These are phyloP conservation scores for Nymphalis polychloros DNA, from an alignment of 2,888 invertebrate genomes.

Conservation along the genomic window DNA sequence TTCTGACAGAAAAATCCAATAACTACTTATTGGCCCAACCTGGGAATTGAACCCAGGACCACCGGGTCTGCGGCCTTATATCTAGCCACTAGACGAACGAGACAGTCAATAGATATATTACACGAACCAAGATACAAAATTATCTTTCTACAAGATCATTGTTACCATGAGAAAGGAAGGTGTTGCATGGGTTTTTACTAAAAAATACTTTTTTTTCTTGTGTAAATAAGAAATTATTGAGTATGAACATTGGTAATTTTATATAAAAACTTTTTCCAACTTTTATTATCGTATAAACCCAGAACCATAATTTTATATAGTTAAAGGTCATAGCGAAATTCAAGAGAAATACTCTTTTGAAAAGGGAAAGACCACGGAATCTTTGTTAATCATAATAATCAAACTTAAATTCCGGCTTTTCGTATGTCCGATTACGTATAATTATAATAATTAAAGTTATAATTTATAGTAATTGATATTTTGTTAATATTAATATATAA, in stretches of 20 bases:
- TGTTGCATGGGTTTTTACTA: too few relatives aligned
- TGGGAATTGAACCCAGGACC: too few relatives aligned
- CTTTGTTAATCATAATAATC: background rate
- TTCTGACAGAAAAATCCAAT: too few relatives aligned
- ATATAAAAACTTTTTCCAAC: conserved; percentile 16
- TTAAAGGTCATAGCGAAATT: conserved; percentile 20
- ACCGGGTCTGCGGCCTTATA: too few relatives aligned
- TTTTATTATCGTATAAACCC: conserved; percentile 20
- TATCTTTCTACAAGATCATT: too few relatives aligned
- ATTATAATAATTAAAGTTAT: conserved; percentile 5
- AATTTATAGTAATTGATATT: background rate
- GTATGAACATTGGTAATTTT: background rate
- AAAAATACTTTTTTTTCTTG: too few relatives aligned
- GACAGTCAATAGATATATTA: too few relatives aligned
- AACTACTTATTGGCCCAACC: too few relatives aligned
- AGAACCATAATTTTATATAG: background rate
- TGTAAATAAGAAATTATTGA: background rate
- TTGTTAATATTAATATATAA: background rate
- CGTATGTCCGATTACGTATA: background rate
- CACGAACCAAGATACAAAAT: too few relatives aligned
- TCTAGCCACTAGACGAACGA: too few relatives aligned
- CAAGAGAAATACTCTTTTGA: conserved; percentile 1
- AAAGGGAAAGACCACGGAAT: conserved; percentile 14
- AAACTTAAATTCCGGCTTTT: background rate
- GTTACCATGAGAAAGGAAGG: too few relatives aligned